Evolutionary conservation across 2,113 vertebrate genomes (phyloP), one percentile per base, ranked within the genome.

Genomic region (Apodemus sylvaticus): DNA sequence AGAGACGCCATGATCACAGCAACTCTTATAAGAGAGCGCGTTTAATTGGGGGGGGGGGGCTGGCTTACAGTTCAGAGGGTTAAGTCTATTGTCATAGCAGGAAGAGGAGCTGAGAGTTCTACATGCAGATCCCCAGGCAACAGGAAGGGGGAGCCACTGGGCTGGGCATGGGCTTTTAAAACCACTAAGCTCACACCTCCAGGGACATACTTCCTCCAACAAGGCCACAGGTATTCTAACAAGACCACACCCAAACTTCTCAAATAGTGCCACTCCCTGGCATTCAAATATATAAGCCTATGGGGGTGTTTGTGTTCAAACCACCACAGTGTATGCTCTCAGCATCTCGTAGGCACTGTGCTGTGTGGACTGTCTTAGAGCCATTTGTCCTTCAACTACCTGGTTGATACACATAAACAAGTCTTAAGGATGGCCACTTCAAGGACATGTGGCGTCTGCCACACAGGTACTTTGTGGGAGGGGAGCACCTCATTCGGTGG

Each of bases 321-420:
- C 26, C 24, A 48, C 42, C 77, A 55, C 48, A 79, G 31, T 79
- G 9, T 11, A 79, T 36, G 4, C 3, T 64, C 62, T 74, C 22
- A 16, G 55, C 19, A 3, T 45, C 13, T 36, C 24, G 0, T 1
- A 16, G 51, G 45, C n/a, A 34, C 14, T 22, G 4, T 0, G 74
- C 12, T 66, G 55, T 34, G 17, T 4, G 34, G 24, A 36, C 22
- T 64, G 45, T n/a, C 48, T 24, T 70, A 24, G 42, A 9, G 11
- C n/a, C 29, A 14, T 48, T 82, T 45, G 31, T n/a, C 29, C 39
- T 45, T 60, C 11, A 17, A 7, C 31, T 39, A 0, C 42, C 26
- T 20, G 45, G 76, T 31, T 34, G 19, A 10, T 22, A 17, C 26
- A 1, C 0, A 3, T 19, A 82, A 60, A 29, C 79, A 51, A 29